Base-by-base conservation (phyloP, 2,113 vertebrate species). In the Nerophis lumbriciformis region DNA sequence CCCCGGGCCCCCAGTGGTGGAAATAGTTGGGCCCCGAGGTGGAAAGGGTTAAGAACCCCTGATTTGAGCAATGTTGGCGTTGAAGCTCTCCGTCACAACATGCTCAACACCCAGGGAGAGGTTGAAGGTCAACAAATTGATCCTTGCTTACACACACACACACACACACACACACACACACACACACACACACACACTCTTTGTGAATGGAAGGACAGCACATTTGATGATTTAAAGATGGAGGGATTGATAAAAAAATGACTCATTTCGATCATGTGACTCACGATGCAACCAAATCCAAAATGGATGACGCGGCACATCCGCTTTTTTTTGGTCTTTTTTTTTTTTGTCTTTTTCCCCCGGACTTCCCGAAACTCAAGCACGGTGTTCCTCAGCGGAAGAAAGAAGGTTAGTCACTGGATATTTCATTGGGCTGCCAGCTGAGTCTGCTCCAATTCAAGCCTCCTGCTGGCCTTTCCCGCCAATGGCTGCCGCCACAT, bases 391-490 rank as follows among this genome's bases (percentile, higher is more conserved):
- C 55, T 53, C 53, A 38, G 53, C 8, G 6, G 13, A 13, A 47
- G 49, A 42, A 56, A 10, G 39, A 48, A 16, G 47, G 54, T 79
- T 72, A 74, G 70, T 81, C 78, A 78, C 36, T 59, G 6, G 51
- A 58, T 64, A 65, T 74, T 61, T 16, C 72, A 75, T 80, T 63
- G 67, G 61, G 0, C 57, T 68, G 66, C 75, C 66, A 16, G 53
- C 71, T 81, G 75, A 78, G 71, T 42, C 53, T 5, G 1, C 8
- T 75, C 76, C 74, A 76, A 65, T 74, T 78, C 71, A 78, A 75
- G 45, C 0, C 44, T 4, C 14, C 47, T 1, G n/a, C 3, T 10
- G 10, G 66, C 63, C 56, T 19, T 48, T 12, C 19, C 38, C 21
- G 63, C 78, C 83, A 81, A 85, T 83, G 76, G 50, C 6, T 0